Percentiles rank a stretch among this genome's conserved stretches.
Evolutionary conservation across 2,797 vertebrate genomes (phyloP).

Genomic region (Linurgus olivaceus): DNA sequence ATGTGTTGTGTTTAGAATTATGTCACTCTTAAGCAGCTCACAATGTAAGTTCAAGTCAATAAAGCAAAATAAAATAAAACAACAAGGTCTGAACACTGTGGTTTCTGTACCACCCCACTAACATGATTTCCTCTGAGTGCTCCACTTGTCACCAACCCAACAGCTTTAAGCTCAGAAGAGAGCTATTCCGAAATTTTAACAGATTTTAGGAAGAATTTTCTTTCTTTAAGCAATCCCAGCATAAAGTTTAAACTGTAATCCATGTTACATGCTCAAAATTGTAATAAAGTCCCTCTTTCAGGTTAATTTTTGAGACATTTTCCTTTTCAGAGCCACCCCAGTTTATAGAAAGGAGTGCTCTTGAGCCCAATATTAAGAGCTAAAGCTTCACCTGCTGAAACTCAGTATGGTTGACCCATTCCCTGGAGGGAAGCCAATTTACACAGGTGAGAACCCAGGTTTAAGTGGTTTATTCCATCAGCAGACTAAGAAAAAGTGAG

Average conservation of each 20-base stretch:
- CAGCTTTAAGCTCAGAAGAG: background rate
- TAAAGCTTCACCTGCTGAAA: background rate
- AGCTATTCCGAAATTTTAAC: background rate
- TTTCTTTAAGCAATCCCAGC: background rate
- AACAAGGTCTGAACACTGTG: background rate
- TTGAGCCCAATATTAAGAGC: background rate
- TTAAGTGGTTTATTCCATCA: conserved; percentile 39
- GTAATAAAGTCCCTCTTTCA: background rate
- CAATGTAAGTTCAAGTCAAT: background rate
- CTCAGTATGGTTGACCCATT: background rate
- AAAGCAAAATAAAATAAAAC: background rate
- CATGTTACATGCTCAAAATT: background rate
- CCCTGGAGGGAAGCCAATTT: background rate
- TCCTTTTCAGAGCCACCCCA: background rate
- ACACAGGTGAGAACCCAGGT: conserved; percentile 30
- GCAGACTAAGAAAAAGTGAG: background rate
- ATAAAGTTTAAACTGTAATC: background rate
- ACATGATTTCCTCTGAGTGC: background rate
- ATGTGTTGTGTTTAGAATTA: background rate
- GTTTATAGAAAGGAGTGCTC: background rate
- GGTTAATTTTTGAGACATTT: background rate
- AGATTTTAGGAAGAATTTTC: background rate
- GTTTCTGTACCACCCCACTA: background rate
- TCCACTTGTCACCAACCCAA: background rate
- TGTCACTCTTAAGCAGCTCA: background rate